These are phyloP conservation scores for Acleris laterana DNA, from an alignment of 2,888 invertebrate genomes.

Conservation along the genomic window DNA sequence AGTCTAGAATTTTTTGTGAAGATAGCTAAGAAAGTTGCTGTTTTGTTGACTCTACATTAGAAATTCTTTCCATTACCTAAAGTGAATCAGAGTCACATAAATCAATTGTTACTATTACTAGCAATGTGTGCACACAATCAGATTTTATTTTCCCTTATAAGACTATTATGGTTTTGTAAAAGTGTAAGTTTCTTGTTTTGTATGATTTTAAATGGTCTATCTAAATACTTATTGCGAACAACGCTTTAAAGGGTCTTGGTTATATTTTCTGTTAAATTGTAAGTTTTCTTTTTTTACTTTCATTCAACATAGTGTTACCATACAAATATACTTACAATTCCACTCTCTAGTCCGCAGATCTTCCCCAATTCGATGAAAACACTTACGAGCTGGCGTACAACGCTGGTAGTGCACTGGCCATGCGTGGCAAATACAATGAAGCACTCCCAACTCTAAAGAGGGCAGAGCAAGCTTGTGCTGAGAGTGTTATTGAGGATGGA, in stretches of 20 bases:
- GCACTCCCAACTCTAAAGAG: constrained; percentile 92
- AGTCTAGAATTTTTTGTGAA: background rate
- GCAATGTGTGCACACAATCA: no score
- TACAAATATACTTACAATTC: background rate
- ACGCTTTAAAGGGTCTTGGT: background rate
- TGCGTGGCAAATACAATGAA: constrained; percentile 88
- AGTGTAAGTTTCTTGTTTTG: no score
- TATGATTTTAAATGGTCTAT: no score
- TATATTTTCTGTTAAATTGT: background rate
- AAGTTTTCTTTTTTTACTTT: background rate
- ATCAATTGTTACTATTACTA: no score
- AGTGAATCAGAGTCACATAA: no score
- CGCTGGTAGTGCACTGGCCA: constrained; percentile 92
- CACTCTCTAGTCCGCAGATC: constrained; percentile 59
- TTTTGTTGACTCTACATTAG: no score
- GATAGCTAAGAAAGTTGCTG: no score
- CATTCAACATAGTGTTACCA: background rate
- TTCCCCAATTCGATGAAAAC: constrained; percentile 70
- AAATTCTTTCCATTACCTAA: no score
- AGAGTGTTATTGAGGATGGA: constrained; percentile 95
- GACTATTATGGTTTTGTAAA: no score
- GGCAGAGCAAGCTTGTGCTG: constrained; percentile 93
- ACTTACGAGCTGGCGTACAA: constrained; percentile 98
- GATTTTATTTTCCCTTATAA: no score
- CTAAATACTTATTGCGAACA: no score